A percentile compares a stretch with the other conserved stretches of the same genome.
phyloP scores from a whole-genome alignment of 2,888 invertebrate genomes.

The Tipula unca region DNA sequence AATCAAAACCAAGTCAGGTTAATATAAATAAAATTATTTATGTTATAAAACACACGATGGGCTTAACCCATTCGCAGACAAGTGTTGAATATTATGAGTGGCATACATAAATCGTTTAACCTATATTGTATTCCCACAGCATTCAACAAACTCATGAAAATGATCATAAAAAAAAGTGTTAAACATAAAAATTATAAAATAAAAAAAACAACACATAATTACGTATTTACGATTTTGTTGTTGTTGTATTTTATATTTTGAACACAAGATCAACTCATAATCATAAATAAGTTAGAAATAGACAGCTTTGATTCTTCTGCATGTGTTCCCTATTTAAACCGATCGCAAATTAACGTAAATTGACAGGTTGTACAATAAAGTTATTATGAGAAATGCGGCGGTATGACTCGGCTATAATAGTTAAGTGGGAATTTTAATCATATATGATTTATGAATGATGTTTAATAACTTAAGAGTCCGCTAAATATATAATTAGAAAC shows the following conservation, averaged over 20 bases:
- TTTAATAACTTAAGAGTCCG: neutral
- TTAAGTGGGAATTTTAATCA: neutral
- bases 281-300: neutral
- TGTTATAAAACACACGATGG: neutral
- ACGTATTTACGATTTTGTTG: neutral
- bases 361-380: neutral
- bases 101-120: neutral
- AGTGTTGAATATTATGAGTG: neutral
- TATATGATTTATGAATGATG: neutral
- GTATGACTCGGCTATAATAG: neutral
- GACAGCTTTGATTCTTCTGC: neutral
- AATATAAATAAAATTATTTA: neutral
- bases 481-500: neutral
- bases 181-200: neutral
- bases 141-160: neutral
- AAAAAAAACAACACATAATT: neutral
- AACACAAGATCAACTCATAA: neutral
- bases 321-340: neutral
- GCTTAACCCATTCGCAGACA: neutral
- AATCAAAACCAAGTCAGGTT: neutral
- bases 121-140: neutral
- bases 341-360: neutral
- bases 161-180: neutral
- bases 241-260: neutral
- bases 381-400: neutral